Conservation (phyloP, 2,888 invertebrate species). For the Sinhomidia bicolor region DNA sequence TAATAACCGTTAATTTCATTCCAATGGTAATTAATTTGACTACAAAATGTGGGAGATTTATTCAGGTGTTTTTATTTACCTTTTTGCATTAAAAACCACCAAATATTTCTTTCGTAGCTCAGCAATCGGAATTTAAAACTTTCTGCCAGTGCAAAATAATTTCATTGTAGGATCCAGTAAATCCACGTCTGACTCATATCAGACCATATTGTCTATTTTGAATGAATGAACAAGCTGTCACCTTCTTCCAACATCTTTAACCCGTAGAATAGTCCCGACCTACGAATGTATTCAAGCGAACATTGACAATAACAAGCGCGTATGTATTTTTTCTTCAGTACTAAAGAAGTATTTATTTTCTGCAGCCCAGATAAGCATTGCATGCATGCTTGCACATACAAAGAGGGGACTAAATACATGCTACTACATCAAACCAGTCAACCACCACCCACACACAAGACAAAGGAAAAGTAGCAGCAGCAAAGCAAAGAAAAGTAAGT, state of each 20-base stretch:
- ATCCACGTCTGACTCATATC: no score
- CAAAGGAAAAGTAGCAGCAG: slow-evolving; percentile 9
- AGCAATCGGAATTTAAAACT: no score
- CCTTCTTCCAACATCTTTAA: background rate
- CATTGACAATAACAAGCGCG: background rate
- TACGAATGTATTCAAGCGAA: background rate
- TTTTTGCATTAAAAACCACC: no score
- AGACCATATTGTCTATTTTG: no score
- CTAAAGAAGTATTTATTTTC: background rate
- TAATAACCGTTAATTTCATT: no score
- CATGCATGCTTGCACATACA: slow-evolving; percentile 46
- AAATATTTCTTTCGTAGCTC: no score
- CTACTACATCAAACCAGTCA: background rate
- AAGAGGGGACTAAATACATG: background rate
- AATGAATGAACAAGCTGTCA: background rate
- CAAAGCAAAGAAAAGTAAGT: slow-evolving; percentile 59
- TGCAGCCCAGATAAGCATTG: slow-evolving; percentile 31
- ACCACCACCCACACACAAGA: slow-evolving; percentile 18
- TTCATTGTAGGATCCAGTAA: no score
- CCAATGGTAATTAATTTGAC: no score
- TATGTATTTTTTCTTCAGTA: no score
- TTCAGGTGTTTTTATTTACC: no score
- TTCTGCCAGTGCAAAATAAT: no score
- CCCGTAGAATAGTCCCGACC: background rate
- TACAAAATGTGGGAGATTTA: no score